Conservation (phyloP, 1,140 invertebrate species). For the Lutraria rhynchaena region DNA sequence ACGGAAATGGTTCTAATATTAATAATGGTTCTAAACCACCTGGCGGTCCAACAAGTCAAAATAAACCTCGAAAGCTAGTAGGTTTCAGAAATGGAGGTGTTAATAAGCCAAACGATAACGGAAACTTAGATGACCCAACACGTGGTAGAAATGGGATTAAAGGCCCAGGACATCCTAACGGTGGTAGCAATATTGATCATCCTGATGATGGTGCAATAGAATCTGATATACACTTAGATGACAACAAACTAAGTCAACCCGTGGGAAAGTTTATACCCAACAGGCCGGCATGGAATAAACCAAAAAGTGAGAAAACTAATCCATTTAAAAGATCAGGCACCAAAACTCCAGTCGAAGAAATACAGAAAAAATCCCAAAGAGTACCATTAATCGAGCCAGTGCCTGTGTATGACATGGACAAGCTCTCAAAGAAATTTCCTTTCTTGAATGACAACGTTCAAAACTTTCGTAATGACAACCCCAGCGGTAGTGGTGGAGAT, state of each 20-base stretch:
- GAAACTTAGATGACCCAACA: too few relatives aligned
- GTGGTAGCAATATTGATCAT: background rate
- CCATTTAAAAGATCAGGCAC: background rate
- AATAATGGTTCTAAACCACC: too few relatives aligned
- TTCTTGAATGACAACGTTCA: constrained; percentile 7
- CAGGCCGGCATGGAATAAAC: constrained; percentile 37
- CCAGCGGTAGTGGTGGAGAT: background rate
- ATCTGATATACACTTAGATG: background rate
- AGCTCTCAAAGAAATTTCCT: constrained; percentile 38
- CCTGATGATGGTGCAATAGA: background rate
- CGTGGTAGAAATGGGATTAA: background rate
- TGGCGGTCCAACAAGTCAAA: too few relatives aligned
- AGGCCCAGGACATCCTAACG: background rate
- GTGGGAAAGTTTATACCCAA: constrained; percentile 13
- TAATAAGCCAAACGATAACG: too few relatives aligned
- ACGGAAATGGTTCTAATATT: too few relatives aligned
- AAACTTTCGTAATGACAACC: too few relatives aligned
- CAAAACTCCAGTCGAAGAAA: constrained; percentile 33
- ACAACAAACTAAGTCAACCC: background rate
- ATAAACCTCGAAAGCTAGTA: too few relatives aligned
- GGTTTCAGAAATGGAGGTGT: too few relatives aligned
- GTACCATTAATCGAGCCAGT: constrained; percentile 23
- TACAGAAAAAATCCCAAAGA: background rate
- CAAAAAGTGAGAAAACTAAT: background rate
- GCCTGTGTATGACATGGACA: constrained; percentile 38